Evolutionary conservation across 2,113 vertebrate genomes (phyloP), one percentile per base, ranked within the genome.

Genomic region (Pyxicephalus adspersus): DNA sequence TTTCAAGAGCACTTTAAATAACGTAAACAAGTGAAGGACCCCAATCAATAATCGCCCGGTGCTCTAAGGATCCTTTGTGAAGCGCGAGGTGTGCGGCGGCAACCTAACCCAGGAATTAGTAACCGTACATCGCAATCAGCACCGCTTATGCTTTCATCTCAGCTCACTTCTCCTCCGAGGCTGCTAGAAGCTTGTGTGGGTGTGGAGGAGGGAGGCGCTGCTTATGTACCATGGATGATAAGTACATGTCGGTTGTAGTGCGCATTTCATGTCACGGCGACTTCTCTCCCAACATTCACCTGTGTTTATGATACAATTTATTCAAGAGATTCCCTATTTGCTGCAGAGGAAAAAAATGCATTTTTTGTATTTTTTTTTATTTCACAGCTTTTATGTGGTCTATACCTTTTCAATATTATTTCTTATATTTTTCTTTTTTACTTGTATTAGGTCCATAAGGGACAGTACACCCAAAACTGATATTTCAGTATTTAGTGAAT

Each of bases 151-250:
- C 38, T 45, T 45, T 45, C 38, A 45, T 45, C 38, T 45, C 38
- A 13, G 38, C 38, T 45, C 38, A 13, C 38, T 45, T 45, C 38
- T 8, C 38, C 9, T 45, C 38, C 38, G 9, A 45, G 38, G 38
- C 38, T 13, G 68, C 11, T 19, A 51, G 18, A 55, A 51, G 26
- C 20, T 50, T 72, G 38, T 71, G 68, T 72, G 68, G 68, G 38
- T 45, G 38, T 45, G 38, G 51, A 55, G 52, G 68, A 55, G 22
- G 68, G 38, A 45, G 38, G 38, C 38, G 38, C 25, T 20, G 45
- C 45, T 52, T 45, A 8, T 45, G 67, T 72, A 51, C 54, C 50
- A 25, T n/a, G 26, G 28, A 26, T 72, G 68, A 72, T 55, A 54
- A 11, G 38, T 71, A 20, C 16, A 7, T 45, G 22, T 70, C 67